Percentiles rank a stretch among this genome's conserved stretches.
Conservation (phyloP, 2,888 invertebrate genomes). For the Chrysopilus asiliformis region DNA sequence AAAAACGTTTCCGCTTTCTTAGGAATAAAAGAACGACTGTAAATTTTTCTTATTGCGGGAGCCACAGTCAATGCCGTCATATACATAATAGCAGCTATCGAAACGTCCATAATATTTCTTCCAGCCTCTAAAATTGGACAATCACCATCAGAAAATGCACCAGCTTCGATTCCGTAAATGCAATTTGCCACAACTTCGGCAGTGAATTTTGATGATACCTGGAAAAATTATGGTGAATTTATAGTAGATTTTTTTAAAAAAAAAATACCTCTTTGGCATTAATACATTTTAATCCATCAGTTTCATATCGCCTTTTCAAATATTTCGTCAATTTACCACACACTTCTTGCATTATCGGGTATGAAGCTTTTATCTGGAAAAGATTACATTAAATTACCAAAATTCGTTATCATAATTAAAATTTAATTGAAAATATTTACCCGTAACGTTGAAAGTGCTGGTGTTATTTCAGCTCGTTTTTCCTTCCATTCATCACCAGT, state of each 20-base stretch:
- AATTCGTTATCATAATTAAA: too few relatives aligned
- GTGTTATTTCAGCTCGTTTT: slow-evolving; percentile 37
- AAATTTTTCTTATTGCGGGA: slow-evolving; percentile 20
- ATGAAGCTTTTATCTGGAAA: background rate
- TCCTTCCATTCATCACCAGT: slow-evolving; percentile 39
- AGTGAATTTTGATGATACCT: too few relatives aligned
- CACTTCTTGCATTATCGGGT: background rate
- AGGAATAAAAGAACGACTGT: slow-evolving; percentile 18
- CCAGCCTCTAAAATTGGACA: slow-evolving; percentile 23
- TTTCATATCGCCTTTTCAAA: too few relatives aligned
- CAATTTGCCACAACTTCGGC: slow-evolving; percentile 24
- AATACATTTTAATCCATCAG: too few relatives aligned
- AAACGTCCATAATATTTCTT: too few relatives aligned
- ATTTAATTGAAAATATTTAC: too few relatives aligned
- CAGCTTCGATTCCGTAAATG: slow-evolving; percentile 28
- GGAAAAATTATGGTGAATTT: too few relatives aligned
- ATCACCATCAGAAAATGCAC: slow-evolving; percentile 17
- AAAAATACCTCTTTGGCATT: too few relatives aligned
- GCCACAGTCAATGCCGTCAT: slow-evolving; percentile 18
- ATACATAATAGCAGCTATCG: slow-evolving; percentile 16
- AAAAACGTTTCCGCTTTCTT: slow-evolving; percentile 44
- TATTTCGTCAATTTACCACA: background rate
- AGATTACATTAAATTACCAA: background rate
- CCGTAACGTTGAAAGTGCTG: slow-evolving; percentile 39
- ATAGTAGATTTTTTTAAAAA: too few relatives aligned